A percentile compares a stretch with the other conserved stretches of the same genome.
These are phyloP conservation scores for Macrocentrus cingulum DNA, from an alignment of 1,140 invertebrate species.

Conservation along the genomic window DNA sequence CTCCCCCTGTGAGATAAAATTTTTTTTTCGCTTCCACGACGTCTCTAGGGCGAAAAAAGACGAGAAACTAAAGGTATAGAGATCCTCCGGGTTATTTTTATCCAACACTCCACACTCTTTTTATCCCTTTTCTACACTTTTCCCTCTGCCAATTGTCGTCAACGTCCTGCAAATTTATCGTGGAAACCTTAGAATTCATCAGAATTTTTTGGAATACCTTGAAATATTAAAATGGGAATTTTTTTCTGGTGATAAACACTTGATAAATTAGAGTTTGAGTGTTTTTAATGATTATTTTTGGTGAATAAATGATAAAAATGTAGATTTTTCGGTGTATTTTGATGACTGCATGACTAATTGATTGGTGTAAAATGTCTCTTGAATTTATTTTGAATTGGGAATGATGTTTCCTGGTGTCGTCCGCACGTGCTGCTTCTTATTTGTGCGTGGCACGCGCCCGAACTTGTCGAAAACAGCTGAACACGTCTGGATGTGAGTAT, in stretches of 20 bases:
- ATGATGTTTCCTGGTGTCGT: background rate
- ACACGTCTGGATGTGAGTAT: background rate
- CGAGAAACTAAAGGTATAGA: conserved; percentile 2
- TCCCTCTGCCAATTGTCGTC: background rate
- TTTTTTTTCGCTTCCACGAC: conserved; percentile 8
- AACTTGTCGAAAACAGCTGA: too few species aligned
- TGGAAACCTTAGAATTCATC: too few species aligned
- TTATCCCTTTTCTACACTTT: background rate
- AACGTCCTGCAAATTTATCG: background rate
- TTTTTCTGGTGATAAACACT: too few species aligned
- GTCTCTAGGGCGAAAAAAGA: background rate
- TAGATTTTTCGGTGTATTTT: too few species aligned
- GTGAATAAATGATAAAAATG: too few species aligned
- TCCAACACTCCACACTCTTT: conserved; percentile 14
- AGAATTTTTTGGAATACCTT: too few species aligned
- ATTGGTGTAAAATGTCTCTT: conserved; percentile 8
- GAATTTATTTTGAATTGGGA: background rate
- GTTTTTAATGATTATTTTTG: too few species aligned
- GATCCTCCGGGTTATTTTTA: conserved; percentile 6
- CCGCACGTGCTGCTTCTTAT: conserved; percentile 12
- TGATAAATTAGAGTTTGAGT: too few species aligned
- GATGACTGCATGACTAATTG: too few species aligned
- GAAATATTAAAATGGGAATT: too few species aligned
- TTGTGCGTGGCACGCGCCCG: conserved; percentile 15
- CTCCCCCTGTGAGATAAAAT: background rate